phyloP scores from a whole-genome alignment of 2,888 invertebrate genomes.

The Diaprepes abbreviatus region DNA sequence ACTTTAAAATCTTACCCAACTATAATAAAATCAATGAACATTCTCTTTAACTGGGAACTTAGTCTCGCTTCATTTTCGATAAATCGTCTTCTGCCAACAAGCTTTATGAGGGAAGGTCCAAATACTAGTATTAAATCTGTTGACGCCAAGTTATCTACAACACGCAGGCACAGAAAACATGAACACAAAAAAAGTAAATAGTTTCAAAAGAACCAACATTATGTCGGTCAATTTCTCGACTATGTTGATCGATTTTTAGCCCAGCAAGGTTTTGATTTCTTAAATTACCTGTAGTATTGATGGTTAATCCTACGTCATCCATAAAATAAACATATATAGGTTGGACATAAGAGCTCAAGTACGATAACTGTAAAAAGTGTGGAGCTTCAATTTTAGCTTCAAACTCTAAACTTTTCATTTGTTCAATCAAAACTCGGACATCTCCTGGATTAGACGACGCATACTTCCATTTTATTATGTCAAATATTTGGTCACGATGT shows the following conservation, averaged over 20 bases:
- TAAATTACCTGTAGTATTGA: conserved; percentile 70
- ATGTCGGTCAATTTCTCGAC: too few species aligned
- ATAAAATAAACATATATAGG: conserved; percentile 73
- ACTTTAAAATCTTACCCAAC: conserved; percentile 68
- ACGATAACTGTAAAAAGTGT: conserved; percentile 70
- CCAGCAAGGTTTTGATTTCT: neutral
- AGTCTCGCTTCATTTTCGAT: conserved; percentile 73
- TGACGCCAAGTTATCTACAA: conserved; percentile 75
- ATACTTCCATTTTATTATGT: conserved; percentile 74
- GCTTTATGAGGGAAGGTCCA: conserved; percentile 77
- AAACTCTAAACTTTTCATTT: conserved; percentile 71
- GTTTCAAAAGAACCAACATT: too few species aligned
- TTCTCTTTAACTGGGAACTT: conserved; percentile 69
- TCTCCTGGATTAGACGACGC: conserved; percentile 66
- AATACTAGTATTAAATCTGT: conserved; percentile 77
- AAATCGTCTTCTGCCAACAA: conserved; percentile 76
- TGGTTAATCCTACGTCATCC: conserved; percentile 68
- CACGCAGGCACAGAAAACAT: neutral
- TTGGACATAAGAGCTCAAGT: conserved; percentile 62
- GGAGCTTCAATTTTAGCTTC: conserved; percentile 73
- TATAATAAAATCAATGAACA: conserved; percentile 69
- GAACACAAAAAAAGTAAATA: too few species aligned
- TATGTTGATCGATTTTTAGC: too few species aligned
- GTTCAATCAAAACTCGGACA: conserved; percentile 66
- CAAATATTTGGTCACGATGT: conserved; percentile 60